Conservation (phyloP, 2,888 invertebrate species). For the Nowickia ferox region DNA sequence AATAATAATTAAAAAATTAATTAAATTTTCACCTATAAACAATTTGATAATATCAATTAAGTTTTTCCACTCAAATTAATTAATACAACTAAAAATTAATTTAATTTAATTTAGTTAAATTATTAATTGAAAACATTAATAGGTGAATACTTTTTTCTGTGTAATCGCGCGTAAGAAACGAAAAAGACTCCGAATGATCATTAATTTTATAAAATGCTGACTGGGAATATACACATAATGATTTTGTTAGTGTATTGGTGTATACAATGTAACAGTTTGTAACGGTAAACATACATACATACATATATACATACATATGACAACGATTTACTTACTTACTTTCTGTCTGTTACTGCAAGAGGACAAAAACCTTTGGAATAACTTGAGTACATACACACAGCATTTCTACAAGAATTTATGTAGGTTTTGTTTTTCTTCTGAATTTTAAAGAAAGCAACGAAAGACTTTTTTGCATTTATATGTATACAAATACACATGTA, state of each 20-base stretch:
- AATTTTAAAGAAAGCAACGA: neutral
- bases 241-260: constrained; percentile 9
- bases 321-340: constrained; percentile 60
- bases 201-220: too few relatives aligned
- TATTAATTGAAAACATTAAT: too few relatives aligned
- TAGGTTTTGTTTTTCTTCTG: neutral
- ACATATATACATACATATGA: constrained; percentile 1
- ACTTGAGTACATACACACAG: constrained; percentile 20
- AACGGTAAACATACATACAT: neutral
- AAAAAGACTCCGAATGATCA: too few relatives aligned
- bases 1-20: too few relatives aligned
- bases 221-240: too few relatives aligned
- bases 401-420: constrained; percentile 4
- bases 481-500: neutral
- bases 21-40: too few relatives aligned
- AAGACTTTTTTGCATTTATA: neutral
- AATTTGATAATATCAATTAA: too few relatives aligned
- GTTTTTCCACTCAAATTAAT: too few relatives aligned
- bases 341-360: constrained; percentile 62
- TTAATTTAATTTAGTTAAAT: too few relatives aligned
- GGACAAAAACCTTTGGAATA: constrained; percentile 65
- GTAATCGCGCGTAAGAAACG: too few relatives aligned
- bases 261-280: constrained; percentile 8
- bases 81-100: too few relatives aligned
- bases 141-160: too few relatives aligned